Evolutionary conservation across 2,113 vertebrate species (phyloP).

Genomic region (Vidua chalybeata): DNA sequence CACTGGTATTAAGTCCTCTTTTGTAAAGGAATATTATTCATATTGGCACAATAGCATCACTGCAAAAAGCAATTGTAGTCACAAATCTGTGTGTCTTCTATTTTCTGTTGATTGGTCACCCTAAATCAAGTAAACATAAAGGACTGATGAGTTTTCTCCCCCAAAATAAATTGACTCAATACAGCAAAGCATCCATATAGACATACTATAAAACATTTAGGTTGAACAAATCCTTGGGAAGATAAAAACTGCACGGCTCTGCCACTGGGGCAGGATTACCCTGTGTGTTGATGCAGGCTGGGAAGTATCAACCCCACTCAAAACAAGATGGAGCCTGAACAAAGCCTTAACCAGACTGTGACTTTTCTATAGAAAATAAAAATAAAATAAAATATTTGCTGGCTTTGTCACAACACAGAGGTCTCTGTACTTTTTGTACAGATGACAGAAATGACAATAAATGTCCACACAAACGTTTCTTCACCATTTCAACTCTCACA

Average conservation of each 20-base stretch:
- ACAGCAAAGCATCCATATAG: not conserved
- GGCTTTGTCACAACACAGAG: not conserved
- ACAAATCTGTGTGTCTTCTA: not conserved
- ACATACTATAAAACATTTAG: accelerated
- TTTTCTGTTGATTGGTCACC: not conserved
- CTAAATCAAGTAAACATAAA: not conserved
- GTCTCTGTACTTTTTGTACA: not conserved
- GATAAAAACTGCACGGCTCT: not conserved
- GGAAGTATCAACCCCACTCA: not conserved
- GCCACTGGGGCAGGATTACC: not conserved
- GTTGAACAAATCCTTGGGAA: not conserved
- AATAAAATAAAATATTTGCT: not conserved
- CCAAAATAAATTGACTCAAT: not conserved
- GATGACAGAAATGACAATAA: not conserved
- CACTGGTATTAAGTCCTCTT: not conserved
- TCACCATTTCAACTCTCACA: not conserved
- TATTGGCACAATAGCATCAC: not conserved
- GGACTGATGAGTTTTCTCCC: not conserved
- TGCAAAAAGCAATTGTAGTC: not conserved
- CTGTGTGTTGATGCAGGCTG: not conserved
- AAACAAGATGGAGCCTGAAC: accelerated
- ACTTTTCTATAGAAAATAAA: not conserved
- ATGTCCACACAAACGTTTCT: not conserved
- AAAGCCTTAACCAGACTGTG: not conserved
- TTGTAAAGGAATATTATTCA: not conserved